Evolutionary conservation across 1,140 invertebrate genomes (phyloP), one percentile per base, ranked within the genome.

Genomic region (Papilio dardanus): DNA sequence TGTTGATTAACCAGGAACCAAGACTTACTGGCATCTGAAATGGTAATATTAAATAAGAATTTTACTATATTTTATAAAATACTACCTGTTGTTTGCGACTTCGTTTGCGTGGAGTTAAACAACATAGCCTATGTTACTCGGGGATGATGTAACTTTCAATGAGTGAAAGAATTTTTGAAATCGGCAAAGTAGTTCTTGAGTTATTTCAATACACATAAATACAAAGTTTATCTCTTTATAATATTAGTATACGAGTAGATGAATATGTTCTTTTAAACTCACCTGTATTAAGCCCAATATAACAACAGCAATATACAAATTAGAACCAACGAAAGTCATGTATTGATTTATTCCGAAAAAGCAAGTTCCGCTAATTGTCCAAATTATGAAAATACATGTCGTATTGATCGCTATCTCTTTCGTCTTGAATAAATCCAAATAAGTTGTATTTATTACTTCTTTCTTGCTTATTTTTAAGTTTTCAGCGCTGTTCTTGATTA

Each of bases 281-380:
- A 86, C 86, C 78, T 86, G 84, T 35, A 88, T 79, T 24, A 83
- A 73, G 6, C 84, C 84, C 42, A 82, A 74, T 46, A 83, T 75
- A 7, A 74, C 46, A 31, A 85, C 82, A 0, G 81, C 79, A 8
- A 86, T 37, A 42, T 81, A 87, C 8, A 84, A 69, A 78, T 84
- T 83, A 19, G 78, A 58, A 12, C 82, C 80, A 7, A 87, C 42
- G 2, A 84, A 75, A 1, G 82, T 81, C 6, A 81, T 68, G 58
- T 87, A 89, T 37, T 88, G 83, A 68, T 81, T 85, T 14, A 87
- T 83, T 12, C 86, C 86, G 40, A 79, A 87, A 66, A 78, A 87
- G 30, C 75, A 80, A 16, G 76, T 71, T 0, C 85, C 86, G 7
- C 76, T 71, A 1, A 81, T 69, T 16, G 77, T 76, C 82, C 83